Conservation (phyloP, 2,888 invertebrate genomes). For the Dorcus hopei region DNA sequence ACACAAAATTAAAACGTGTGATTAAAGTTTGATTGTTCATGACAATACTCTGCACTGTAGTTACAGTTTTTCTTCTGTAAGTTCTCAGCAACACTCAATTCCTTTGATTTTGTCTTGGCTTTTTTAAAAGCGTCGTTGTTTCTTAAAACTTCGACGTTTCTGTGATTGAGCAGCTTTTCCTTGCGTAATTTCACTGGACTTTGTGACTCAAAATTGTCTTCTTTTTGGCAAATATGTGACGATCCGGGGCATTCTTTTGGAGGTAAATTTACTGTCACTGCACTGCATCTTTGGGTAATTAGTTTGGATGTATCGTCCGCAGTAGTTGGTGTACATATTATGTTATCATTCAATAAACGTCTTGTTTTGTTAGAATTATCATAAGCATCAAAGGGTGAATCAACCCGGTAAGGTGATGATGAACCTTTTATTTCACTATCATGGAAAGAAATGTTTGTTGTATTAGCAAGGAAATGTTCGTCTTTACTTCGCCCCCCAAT, state of each 20-base stretch:
- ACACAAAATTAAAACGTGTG: too few relatives aligned
- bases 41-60: too few relatives aligned
- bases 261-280: slow-evolving; percentile 2
- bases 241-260: not conserved
- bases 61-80: too few relatives aligned
- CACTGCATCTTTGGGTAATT: not conserved
- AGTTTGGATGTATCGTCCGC: not conserved
- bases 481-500: too few relatives aligned
- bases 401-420: slow-evolving; percentile 9
- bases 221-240: too few relatives aligned
- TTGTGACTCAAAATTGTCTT: not conserved
- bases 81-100: too few relatives aligned
- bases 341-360: not conserved
- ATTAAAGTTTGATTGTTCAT: too few relatives aligned
- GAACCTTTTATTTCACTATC: slow-evolving; percentile 13
- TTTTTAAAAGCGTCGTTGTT: too few relatives aligned
- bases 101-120: too few relatives aligned
- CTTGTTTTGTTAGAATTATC: too few relatives aligned
- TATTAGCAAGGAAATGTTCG: too few relatives aligned
- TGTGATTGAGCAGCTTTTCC: not conserved
- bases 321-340: not conserved
- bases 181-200: slow-evolving; percentile 1
- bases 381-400: not conserved
- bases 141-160: not conserved
- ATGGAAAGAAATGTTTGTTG: slow-evolving; percentile 7